Percentiles rank a stretch among this genome's conserved stretches.
Conservation (phyloP, 2,113 vertebrate genomes). For the Oncorhynchus tshawytscha region DNA sequence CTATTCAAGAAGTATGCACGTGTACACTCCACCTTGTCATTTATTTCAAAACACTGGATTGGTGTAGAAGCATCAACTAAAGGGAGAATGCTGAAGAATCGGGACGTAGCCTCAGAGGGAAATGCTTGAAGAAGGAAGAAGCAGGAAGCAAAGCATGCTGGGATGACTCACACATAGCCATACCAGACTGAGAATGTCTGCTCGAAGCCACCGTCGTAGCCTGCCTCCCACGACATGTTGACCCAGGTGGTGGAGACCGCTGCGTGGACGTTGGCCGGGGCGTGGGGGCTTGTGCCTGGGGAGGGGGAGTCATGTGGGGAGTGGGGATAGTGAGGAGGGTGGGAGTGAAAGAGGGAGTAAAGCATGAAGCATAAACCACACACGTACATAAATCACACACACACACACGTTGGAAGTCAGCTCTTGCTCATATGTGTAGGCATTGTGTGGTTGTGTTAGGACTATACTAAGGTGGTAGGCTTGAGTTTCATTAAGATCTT, state of each 20-base stretch:
- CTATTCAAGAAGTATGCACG: no score
- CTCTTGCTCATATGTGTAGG: no score
- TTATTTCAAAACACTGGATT: no score
- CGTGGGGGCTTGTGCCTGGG: slow-evolving; percentile 95
- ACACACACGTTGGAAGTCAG: background rate
- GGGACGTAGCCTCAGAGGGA: background rate
- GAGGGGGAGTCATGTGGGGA: slow-evolving; percentile 8
- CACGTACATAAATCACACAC: background rate
- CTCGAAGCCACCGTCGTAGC: slow-evolving; percentile 94
- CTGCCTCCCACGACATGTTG: slow-evolving; percentile 93
- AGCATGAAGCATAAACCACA: slow-evolving; percentile 6
- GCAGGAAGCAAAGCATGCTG: slow-evolving; percentile 98
- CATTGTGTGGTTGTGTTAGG: no score
- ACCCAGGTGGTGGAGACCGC: slow-evolving; percentile 89
- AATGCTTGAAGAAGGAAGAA: slow-evolving; percentile 62
- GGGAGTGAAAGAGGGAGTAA: background rate
- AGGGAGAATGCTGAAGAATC: slow-evolving; percentile 45
- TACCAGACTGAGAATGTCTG: slow-evolving; percentile 99
- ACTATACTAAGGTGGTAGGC: no score
- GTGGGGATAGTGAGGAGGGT: background rate
- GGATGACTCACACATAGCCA: slow-evolving; percentile 99
- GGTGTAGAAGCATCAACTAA: background rate
- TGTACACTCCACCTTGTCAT: no score
- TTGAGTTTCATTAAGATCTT: no score
- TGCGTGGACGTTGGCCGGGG: slow-evolving; percentile 84